Base-by-base conservation (phyloP, 2,113 vertebrate species). In the Aplodontia rufa region DNA sequence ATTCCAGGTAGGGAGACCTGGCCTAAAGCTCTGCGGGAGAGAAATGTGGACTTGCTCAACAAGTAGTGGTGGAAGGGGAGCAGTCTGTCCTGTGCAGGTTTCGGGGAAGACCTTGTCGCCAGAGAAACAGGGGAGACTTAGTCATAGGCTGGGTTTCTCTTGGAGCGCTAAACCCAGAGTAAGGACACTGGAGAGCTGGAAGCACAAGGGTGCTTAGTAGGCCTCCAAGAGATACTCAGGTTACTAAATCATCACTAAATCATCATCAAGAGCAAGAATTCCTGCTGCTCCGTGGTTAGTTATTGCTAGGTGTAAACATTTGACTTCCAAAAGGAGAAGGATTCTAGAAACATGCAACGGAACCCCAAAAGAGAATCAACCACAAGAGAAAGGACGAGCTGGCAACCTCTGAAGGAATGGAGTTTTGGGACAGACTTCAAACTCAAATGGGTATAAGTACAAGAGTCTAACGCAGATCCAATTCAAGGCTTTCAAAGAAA, bases 101-200 rank as follows among this genome's bases (percentile, higher is more conserved):
- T 17, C 64, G 1, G 0, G 26, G 2, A 40, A 20, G 13, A 40
- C 16, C 11, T 49, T 11, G 6, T 53, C 8, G 40, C 8, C 30
- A 45, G 20, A 35, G 30, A 40, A 20, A 4, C 14, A 20, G 11
- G 35, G 32, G 14, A 74, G 35, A 14, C 11, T 24, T 26, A 19
- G 3, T 20, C 30, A 19, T 20, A 28, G 53, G 2, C 0, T 8
- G 19, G 5, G 6, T 24, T 60, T 20, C 28, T 64, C 0, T 0
- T 5, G 78, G 8, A 71, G 47, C 32, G 0, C 6, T n/a, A 2
- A 24, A 30, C 66, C 10, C 13, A 37, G 12, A 35, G 1, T 17
- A 16, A 45, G 28, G 13, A 55, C 8, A 12, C 17, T 0, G 1
- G 6, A 42, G 9, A 12, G 8, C 19, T 53, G 49, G 14, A 35